Evolutionary conservation across 2,797 vertebrate genomes (phyloP).

Genomic region (Girardinus metallicus): DNA sequence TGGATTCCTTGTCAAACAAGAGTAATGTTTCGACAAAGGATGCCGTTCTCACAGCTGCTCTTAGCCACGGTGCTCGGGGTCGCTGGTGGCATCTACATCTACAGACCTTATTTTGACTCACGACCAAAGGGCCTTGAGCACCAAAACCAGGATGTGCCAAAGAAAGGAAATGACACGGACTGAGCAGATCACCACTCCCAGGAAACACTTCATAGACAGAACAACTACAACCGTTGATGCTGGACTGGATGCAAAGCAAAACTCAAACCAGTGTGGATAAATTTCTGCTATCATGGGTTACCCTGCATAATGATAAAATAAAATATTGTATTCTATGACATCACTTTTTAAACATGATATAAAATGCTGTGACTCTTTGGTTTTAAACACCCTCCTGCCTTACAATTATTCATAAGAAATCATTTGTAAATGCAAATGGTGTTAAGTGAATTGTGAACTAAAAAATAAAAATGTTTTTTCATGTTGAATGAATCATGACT

Average conservation of each 20-base stretch:
- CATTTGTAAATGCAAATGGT: neutral
- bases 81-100: constrained; percentile 89
- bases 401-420: neutral
- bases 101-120: constrained; percentile 83
- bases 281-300: neutral
- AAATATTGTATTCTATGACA: constrained; percentile 31
- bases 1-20: constrained; percentile 11
- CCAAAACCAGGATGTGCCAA: constrained; percentile 47
- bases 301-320: constrained; percentile 28
- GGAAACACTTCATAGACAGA: constrained; percentile 13
- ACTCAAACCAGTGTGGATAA: constrained; percentile 13
- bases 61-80: constrained; percentile 83
- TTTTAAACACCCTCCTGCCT: neutral
- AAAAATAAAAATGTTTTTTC: neutral
- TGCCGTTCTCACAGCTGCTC: constrained; percentile 79
- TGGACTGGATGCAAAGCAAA: constrained; percentile 17
- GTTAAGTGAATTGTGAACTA: neutral
- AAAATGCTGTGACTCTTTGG: neutral
- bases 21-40: constrained; percentile 73
- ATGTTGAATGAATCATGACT: neutral
- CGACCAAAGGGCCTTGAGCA: constrained; percentile 41
- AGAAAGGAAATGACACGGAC: constrained; percentile 41
- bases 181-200: constrained; percentile 17
- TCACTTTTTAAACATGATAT: constrained; percentile 7
- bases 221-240: neutral